Percentiles rank a stretch among this genome's conserved stretches.
These are phyloP conservation scores for Thalassarche chlororhynchos DNA, from an alignment of 2,113 vertebrate genomes.

Conservation along the genomic window DNA sequence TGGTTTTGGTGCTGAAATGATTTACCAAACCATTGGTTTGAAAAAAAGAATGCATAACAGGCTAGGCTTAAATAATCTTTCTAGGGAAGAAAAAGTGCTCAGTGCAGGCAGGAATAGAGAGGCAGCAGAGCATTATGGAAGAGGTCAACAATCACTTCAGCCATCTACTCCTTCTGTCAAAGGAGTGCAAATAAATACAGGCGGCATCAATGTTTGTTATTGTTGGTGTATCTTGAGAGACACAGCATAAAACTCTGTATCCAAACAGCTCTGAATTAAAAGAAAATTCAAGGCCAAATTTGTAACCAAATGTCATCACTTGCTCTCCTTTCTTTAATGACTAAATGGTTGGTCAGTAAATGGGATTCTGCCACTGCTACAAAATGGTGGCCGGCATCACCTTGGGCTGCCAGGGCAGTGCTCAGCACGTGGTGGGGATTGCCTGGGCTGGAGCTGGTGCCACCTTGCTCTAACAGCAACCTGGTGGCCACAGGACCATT, in stretches of 20 bases:
- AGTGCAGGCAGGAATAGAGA: background rate
- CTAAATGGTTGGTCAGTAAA: background rate
- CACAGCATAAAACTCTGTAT: background rate
- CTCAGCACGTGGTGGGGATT: fast-evolving
- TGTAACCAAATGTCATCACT: background rate
- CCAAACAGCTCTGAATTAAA: background rate
- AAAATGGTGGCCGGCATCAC: background rate
- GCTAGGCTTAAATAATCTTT: background rate
- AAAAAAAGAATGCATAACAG: background rate
- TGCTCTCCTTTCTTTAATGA: background rate
- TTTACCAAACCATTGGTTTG: background rate
- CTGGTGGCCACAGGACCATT: background rate
- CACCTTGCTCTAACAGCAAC: background rate
- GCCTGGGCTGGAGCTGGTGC: fast-evolving
- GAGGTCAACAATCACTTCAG: background rate
- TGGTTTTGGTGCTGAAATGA: background rate
- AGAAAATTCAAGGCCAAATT: background rate
- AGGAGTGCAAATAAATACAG: background rate
- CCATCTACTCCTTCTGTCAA: background rate
- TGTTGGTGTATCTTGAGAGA: background rate
- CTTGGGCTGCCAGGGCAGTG: background rate
- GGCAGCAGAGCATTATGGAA: background rate
- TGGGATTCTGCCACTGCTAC: background rate
- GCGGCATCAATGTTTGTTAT: background rate
- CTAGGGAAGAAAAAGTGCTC: background rate